phyloP scores from a whole-genome alignment of 2,888 invertebrate genomes.

The Phyllotreta striolata region DNA sequence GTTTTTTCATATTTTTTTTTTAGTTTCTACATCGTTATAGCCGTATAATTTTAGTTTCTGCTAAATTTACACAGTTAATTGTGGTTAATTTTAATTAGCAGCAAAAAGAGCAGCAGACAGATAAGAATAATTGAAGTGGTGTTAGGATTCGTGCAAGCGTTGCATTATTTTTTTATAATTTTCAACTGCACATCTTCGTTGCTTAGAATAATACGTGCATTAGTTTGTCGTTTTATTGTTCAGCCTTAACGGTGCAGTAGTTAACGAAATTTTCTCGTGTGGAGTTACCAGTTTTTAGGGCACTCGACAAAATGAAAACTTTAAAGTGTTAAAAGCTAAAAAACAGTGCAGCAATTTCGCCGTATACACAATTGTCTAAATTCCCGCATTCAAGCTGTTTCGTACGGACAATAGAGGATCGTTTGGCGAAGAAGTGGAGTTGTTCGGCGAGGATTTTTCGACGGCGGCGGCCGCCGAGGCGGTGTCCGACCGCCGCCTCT shows the following conservation, averaged over 20 bases:
- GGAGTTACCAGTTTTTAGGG: neutral
- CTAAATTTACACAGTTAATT: constrained; percentile 27
- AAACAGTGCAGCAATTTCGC: neutral
- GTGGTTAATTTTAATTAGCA: constrained; percentile 32
- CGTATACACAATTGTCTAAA: neutral
- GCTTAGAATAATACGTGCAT: constrained; percentile 7
- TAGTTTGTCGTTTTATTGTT: neutral
- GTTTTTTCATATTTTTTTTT: too few relatives aligned
- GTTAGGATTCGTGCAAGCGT: constrained; percentile 36
- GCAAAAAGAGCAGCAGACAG: constrained; percentile 27
- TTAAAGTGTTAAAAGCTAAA: too few relatives aligned
- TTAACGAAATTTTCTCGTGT: neutral
- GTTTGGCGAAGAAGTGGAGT: constrained; percentile 53
- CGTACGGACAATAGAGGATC: constrained; percentile 54
- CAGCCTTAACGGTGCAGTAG: constrained; percentile 2
- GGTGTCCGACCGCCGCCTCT: constrained; percentile 46
- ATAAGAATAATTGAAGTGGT: constrained; percentile 35
- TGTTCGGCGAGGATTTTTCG: constrained; percentile 53
- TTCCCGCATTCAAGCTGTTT: constrained; percentile 51
- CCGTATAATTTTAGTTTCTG: constrained; percentile 22
- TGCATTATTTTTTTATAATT: constrained; percentile 17
- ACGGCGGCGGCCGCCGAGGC: constrained; percentile 43
- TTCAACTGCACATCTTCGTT: too few relatives aligned
- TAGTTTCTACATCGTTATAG: too few relatives aligned
- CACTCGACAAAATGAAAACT: too few relatives aligned